Evolutionary conservation across 2,888 invertebrate species (phyloP), one percentile per base, ranked within the genome.

Genomic region (Parthenolecanium corni): DNA sequence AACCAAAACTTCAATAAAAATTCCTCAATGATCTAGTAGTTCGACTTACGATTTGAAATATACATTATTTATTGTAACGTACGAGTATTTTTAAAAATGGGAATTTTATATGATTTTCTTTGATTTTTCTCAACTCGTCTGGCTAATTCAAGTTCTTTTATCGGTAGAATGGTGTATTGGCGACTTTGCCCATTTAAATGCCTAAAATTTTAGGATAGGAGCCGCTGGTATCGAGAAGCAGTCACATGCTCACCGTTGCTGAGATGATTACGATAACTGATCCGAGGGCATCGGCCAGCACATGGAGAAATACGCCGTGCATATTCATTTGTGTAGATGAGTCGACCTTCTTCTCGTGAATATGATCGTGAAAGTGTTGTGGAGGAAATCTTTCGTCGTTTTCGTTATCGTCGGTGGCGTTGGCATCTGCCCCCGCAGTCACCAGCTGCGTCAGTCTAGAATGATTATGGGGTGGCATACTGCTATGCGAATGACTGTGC

Each of bases 261-360:
- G 92, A 91, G 52, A 86, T 81, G 49, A 93, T 86, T 12, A 95
- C 94, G 69, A 94, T 89, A 1, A 93, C 81, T 0, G 92, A 93
- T 58, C 98, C 98, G 52, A 99, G 77, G 20, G 97, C 97, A 77
- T 98, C 98, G 52, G 96, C 95, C 40, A 98, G 76, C 3, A 99
- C 88, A 73, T 98, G 98, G 62, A 98, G 79, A 74, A 97, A 98
- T n/a, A 97, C 97, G n/a, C 96, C 98, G 62, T 91, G 84, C 95
- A 99, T 98, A 73, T 98, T 98, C 86, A 98, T 86, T 73, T 94
- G 90, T 2, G 85, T 83, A 0, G 87, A 80, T 3, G 80, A 11
- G 74, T 74, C 63, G n/a, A 25, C 20, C 63, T 77, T 72, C 64
- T 75, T 74, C 51, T 74, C 73, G 54, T 65, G 68, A 68, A 52